A percentile compares a stretch with the other conserved stretches of the same genome.
Evolutionary conservation across 2,888 invertebrate species (phyloP).

Genomic region (Crocallis elinguaria): DNA sequence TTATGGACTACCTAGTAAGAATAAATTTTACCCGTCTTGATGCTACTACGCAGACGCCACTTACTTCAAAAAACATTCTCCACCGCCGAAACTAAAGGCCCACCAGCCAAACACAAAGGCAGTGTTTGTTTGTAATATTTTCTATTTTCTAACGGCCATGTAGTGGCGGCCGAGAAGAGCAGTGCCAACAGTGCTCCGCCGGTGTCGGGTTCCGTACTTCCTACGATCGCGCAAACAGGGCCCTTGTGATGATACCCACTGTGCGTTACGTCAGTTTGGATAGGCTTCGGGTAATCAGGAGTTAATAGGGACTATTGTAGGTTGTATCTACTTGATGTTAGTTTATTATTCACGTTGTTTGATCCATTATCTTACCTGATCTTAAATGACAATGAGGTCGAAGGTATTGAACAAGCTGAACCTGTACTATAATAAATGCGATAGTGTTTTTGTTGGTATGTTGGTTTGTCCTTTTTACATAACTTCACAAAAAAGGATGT

Average conservation of each 20-base stretch:
- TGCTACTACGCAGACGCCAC: conserved; percentile 12
- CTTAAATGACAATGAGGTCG: too few species aligned
- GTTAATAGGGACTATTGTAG: not conserved
- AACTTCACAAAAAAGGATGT: too few species aligned
- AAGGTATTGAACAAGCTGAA: too few species aligned
- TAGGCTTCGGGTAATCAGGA: conserved; percentile 2
- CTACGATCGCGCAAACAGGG: conserved; percentile 46
- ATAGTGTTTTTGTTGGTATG: too few species aligned
- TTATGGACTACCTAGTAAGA: too few species aligned
- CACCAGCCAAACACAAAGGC: conserved; percentile 34
- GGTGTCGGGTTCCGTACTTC: conserved; percentile 56
- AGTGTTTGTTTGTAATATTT: conserved; percentile 39
- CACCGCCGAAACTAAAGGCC: conserved; percentile 35
- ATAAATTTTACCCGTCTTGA: not conserved
- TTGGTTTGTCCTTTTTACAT: too few species aligned
- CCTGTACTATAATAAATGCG: too few species aligned
- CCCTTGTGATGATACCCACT: conserved; percentile 22
- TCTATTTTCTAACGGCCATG: conserved; percentile 42
- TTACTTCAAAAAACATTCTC: conserved; percentile 36
- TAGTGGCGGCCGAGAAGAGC: conserved; percentile 57
- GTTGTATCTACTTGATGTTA: too few species aligned
- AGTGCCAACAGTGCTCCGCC: conserved; percentile 62
- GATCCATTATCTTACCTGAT: too few species aligned
- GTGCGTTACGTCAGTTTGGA: conserved; percentile 15
- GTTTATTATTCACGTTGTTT: not conserved